Percentiles rank a stretch among this genome's conserved stretches.
These are phyloP conservation scores for Sprattus sprattus DNA, from an alignment of 2,113 vertebrate species.

Conservation along the genomic window DNA sequence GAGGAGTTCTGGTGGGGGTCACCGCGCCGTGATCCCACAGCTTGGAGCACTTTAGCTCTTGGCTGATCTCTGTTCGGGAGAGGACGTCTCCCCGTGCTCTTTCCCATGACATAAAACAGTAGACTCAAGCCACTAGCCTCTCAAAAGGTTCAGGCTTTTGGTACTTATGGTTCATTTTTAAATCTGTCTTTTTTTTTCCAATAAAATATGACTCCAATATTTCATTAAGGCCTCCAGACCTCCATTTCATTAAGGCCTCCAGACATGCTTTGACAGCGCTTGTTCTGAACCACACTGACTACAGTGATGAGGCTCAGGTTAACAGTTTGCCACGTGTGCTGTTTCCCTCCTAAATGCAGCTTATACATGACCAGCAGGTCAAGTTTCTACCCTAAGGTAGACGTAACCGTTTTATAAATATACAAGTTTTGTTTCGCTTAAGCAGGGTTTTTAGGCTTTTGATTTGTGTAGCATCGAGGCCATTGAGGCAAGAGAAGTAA, in stretches of 20 bases:
- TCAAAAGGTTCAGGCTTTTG: not conserved
- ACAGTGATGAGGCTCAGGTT: not conserved
- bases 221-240: not conserved
- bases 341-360: not conserved
- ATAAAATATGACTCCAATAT: not conserved
- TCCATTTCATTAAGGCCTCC: not conserved
- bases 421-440: not conserved
- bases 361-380: not conserved
- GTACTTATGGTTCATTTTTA: not conserved
- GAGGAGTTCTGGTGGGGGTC: not conserved
- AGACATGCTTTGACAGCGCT: not conserved
- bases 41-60: slow-evolving; percentile 19
- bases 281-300: not conserved
- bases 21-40: slow-evolving; percentile 7
- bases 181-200: not conserved
- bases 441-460: not conserved
- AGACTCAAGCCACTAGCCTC: not conserved
- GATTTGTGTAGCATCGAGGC: not conserved
- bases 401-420: not conserved
- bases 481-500: not conserved
- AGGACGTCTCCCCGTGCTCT: not conserved
- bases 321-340: not conserved
- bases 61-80: not conserved
- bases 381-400: not conserved
- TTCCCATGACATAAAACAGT: slow-evolving; percentile 12